Base-by-base conservation (phyloP, 2,113 vertebrate species). In the Zosterops pallidus region DNA sequence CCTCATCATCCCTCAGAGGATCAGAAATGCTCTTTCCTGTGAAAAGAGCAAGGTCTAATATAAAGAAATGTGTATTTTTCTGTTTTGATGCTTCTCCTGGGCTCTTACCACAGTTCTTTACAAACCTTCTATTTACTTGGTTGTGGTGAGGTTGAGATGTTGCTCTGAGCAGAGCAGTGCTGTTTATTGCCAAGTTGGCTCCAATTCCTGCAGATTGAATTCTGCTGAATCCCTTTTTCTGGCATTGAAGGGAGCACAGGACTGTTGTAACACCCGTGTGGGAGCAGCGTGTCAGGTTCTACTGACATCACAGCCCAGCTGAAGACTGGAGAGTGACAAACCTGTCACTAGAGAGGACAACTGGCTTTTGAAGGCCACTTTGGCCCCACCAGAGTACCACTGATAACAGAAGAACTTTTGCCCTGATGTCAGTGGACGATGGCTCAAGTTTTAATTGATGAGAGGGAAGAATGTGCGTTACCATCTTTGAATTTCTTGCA, bases 221-320 rank as follows among this genome's bases (percentile, higher is more conserved):
- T 95, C 84, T 95, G 85, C 94, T 96, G 92, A 96, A 95, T 96
- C 94, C 93, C 71, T 24, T 91, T 74, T 83, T 93, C 71, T 96
- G 85, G 71, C 85, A 63, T 18, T 23, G 85, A 65, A 74, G 71
- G 78, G 82, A 90, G 86, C 67, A 72, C 4, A 13, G 85, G 85
- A 60, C 75, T 84, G 55, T 75, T 60, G 44, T 67, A 31, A 76
- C 71, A 55, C 71, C 55, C 31, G 0, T 85, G 86, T 95, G 84
- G 86, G 79, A 85, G 44, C 92, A 50, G 87, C 49, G 12, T 94
- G 93, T 97, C 93, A 95, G 94, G 83, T 96, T 96, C 89, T 97
- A 94, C 95, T 94, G 95, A 84, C 95, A 82, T 50, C 81, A 44
- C 56, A 78, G 92, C 92, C 67, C 42, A 72, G 80, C 4, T 75